These are phyloP conservation scores for Tenebrio molitor DNA, from an alignment of 1,140 invertebrate species.

Conservation along the genomic window DNA sequence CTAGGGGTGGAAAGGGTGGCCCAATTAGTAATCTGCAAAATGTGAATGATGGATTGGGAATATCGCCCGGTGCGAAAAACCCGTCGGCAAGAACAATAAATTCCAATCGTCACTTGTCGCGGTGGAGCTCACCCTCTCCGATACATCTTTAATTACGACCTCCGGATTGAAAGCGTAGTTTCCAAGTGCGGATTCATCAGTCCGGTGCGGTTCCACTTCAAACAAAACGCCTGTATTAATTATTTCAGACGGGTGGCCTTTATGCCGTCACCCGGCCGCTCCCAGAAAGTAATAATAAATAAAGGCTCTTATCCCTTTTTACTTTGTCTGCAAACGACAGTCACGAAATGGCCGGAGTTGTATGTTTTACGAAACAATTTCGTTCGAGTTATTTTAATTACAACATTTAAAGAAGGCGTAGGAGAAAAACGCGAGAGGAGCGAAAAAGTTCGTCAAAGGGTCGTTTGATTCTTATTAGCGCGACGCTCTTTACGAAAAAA, in stretches of 20 bases:
- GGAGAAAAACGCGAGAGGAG: background rate
- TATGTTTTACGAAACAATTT: conserved; percentile 38
- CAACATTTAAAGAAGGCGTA: conserved; percentile 1
- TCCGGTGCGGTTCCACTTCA: conserved; percentile 11
- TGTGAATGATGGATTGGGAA: conserved; percentile 5
- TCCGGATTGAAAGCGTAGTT: conserved; percentile 2
- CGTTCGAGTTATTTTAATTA: conserved; percentile 27
- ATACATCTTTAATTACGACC: conserved; percentile 28
- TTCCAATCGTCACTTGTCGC: conserved; percentile 8
- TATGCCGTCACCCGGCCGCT: conserved; percentile 4
- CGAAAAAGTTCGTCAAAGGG: conserved; percentile 15
- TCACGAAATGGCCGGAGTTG: conserved; percentile 1
- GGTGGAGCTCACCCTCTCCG: background rate
- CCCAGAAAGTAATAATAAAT: conserved; percentile 38
- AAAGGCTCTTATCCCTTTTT: conserved; percentile 17
- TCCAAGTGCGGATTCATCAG: too few relatives aligned
- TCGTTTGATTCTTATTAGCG: too few relatives aligned
- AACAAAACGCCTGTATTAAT: conserved; percentile 39
- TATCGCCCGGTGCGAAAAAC: too few relatives aligned
- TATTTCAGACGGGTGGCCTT: conserved; percentile 29
- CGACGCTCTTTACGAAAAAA: too few relatives aligned
- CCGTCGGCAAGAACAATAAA: conserved; percentile 17
- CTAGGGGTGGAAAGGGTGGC: too few relatives aligned
- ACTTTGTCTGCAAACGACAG: conserved; percentile 22
- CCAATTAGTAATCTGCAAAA: conserved; percentile 18